phyloP scores from a whole-genome alignment of 2,888 invertebrate genomes.

The Drosophila testacea region DNA sequence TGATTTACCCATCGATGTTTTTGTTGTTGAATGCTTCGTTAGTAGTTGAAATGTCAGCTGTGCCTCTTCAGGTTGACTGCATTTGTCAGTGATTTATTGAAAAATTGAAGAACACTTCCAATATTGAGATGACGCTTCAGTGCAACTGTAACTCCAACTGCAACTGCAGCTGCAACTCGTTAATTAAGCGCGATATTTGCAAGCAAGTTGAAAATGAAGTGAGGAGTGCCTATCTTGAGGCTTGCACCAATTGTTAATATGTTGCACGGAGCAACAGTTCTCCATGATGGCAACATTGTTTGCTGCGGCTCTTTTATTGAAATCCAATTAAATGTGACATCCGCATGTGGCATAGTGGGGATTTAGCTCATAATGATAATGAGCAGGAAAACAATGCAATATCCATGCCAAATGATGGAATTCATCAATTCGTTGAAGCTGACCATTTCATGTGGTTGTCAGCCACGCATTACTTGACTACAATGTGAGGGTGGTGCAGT shows the following conservation, averaged over 20 bases:
- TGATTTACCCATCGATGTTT: not conserved
- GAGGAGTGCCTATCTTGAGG: constrained; percentile 47
- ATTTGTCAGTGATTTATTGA: constrained; percentile 5
- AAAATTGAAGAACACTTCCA: constrained; percentile 13
- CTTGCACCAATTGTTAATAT: constrained; percentile 41
- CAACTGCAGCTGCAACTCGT: constrained; percentile 14
- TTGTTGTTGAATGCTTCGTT: constrained; percentile 1
- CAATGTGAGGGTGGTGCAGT: not conserved
- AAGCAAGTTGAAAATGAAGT: constrained; percentile 33
- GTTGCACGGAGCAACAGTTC: constrained; percentile 7
- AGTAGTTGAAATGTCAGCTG: constrained; percentile 10
- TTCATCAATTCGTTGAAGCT: constrained; percentile 26
- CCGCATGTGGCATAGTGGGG: constrained; percentile 31
- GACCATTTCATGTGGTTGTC: constrained; percentile 25
- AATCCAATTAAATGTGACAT: constrained; percentile 61
- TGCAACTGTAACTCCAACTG: constrained; percentile 15
- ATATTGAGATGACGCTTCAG: constrained; percentile 31
- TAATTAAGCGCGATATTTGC: constrained; percentile 56
- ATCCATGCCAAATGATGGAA: constrained; percentile 22
- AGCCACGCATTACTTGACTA: constrained; percentile 10
- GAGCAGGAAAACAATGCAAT: constrained; percentile 56
- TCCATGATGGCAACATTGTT: constrained; percentile 24
- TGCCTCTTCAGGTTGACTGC: constrained; percentile 18
- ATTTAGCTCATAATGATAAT: constrained; percentile 54
- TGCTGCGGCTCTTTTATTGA: constrained; percentile 50